A percentile compares a stretch with the other conserved stretches of the same genome.
Conservation (phyloP, 2,797 vertebrate genomes). For the Simalia tracyae region DNA sequence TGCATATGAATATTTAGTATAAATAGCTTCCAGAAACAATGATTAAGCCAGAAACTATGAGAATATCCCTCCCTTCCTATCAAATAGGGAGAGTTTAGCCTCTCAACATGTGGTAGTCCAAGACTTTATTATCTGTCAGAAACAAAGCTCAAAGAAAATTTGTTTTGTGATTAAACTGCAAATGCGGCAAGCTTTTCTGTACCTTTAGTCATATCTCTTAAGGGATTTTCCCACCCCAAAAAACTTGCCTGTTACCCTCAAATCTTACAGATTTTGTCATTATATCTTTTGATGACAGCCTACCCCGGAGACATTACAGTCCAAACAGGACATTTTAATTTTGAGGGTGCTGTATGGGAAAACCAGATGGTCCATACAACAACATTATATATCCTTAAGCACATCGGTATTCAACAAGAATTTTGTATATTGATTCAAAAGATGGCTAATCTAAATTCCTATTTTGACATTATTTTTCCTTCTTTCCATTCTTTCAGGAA, state of each 20-base stretch:
- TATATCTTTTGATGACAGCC: constrained; percentile 26
- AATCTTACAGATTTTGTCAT: not conserved
- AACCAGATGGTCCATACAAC: constrained; percentile 39
- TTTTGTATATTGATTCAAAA: constrained; percentile 19
- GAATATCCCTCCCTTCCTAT: not conserved
- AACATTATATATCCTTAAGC: constrained; percentile 35
- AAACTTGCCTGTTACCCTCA: not conserved
- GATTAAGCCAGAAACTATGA: not conserved
- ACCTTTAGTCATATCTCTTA: constrained; percentile 11
- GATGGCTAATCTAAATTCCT: constrained; percentile 1
- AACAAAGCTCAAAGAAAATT: constrained; percentile 62
- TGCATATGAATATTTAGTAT: not conserved
- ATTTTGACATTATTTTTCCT: constrained; percentile 29
- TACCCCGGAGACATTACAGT: not conserved
- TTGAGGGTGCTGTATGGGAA: constrained; percentile 27
- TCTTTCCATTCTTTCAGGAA: not conserved
- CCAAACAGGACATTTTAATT: constrained; percentile 51
- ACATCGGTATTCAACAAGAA: constrained; percentile 59
- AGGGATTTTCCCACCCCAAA: not conserved
- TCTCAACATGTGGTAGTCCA: constrained; percentile 8
- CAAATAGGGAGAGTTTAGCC: constrained; percentile 30
- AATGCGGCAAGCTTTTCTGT: constrained; percentile 43
- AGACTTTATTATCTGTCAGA: constrained; percentile 19
- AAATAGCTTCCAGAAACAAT: not conserved
- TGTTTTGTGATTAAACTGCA: constrained; percentile 61